Percentiles rank a stretch among this genome's conserved stretches.
phyloP scores from a whole-genome alignment of 2,797 vertebrate species.

The Lagocephalus sceleratus region DNA sequence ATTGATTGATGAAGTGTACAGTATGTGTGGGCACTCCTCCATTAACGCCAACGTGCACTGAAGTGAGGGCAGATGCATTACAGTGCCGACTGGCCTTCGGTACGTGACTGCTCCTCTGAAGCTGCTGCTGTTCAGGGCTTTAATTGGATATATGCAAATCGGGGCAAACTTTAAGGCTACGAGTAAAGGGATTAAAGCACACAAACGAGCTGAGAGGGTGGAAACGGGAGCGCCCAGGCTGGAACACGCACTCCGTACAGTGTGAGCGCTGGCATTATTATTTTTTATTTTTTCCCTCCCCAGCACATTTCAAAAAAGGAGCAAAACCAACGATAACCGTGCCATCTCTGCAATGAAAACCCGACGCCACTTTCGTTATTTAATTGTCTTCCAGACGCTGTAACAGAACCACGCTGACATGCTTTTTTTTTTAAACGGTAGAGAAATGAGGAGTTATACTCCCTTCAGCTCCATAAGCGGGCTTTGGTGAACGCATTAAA shows the following conservation, averaged over 20 bases:
- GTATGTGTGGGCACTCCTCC: not conserved
- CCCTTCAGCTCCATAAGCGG: not conserved
- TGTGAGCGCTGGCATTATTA: slow-evolving; percentile 27
- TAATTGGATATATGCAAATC: slow-evolving; percentile 77
- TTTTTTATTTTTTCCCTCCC: slow-evolving; percentile 3
- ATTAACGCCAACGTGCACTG: not conserved
- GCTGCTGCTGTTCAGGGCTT: slow-evolving; percentile 51
- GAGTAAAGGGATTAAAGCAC: slow-evolving; percentile 59
- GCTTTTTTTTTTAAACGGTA: slow-evolving; percentile 1
- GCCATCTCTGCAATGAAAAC: not conserved
- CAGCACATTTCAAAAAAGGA: slow-evolving; percentile 31
- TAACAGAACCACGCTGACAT: slow-evolving; percentile 3
- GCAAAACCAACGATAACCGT: slow-evolving; percentile 16
- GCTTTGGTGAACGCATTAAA: not conserved
- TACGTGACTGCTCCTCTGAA: slow-evolving; percentile 30
- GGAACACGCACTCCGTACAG: slow-evolving; percentile 2
- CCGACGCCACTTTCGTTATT: slow-evolving; percentile 2
- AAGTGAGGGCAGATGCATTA: slow-evolving; percentile 35
- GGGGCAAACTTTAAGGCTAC: slow-evolving; percentile 46
- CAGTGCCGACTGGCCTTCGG: slow-evolving; percentile 29
- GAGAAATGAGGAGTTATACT: slow-evolving; percentile 4
- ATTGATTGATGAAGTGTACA: not conserved
- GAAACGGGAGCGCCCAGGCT: slow-evolving; percentile 14
- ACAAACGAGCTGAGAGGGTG: slow-evolving; percentile 37
- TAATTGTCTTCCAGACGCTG: not conserved